phyloP scores from a whole-genome alignment of 2,888 invertebrate species.

The Orthosia cruda region DNA sequence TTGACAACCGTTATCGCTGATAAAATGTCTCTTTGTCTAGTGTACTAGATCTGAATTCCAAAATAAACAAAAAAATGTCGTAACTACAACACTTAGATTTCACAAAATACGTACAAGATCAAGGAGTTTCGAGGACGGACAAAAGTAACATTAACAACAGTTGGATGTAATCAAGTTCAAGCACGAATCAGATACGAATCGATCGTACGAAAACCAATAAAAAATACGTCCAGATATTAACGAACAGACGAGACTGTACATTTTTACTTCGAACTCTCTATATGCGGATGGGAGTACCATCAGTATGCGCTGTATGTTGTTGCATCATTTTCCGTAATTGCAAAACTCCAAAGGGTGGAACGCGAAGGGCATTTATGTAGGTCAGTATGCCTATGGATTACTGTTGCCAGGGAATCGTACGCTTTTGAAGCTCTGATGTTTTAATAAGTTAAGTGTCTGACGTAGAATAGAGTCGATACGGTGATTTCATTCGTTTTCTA shows the following conservation, averaged over 20 bases:
- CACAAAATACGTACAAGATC: too few relatives aligned
- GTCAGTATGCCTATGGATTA: slow-evolving; percentile 44
- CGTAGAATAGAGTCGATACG: background rate
- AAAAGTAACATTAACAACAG: too few relatives aligned
- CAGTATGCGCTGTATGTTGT: slow-evolving; percentile 33
- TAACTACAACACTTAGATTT: too few relatives aligned
- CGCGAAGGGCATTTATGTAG: slow-evolving; percentile 46
- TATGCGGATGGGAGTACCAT: slow-evolving; percentile 34
- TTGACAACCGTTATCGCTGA: too few relatives aligned
- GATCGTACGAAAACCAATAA: background rate
- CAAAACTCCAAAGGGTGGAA: slow-evolving; percentile 60
- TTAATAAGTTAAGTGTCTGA: slow-evolving; percentile 32
- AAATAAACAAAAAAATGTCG: too few relatives aligned
- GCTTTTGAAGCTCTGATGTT: slow-evolving; percentile 29
- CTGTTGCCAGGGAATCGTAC: slow-evolving; percentile 16
- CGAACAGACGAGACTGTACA: slow-evolving; percentile 12
- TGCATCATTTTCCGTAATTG: slow-evolving; percentile 66
- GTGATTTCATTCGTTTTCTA: background rate
- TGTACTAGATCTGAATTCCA: too few relatives aligned
- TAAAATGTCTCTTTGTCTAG: too few relatives aligned
- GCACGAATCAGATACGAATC: too few relatives aligned
- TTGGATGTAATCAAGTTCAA: too few relatives aligned
- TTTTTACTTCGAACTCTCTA: slow-evolving; percentile 55
- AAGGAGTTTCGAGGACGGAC: too few relatives aligned
- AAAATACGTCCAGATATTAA: slow-evolving; percentile 1